These are phyloP conservation scores for Heteromyza rotundicornis DNA, from an alignment of 2,888 invertebrate species.

Conservation along the genomic window DNA sequence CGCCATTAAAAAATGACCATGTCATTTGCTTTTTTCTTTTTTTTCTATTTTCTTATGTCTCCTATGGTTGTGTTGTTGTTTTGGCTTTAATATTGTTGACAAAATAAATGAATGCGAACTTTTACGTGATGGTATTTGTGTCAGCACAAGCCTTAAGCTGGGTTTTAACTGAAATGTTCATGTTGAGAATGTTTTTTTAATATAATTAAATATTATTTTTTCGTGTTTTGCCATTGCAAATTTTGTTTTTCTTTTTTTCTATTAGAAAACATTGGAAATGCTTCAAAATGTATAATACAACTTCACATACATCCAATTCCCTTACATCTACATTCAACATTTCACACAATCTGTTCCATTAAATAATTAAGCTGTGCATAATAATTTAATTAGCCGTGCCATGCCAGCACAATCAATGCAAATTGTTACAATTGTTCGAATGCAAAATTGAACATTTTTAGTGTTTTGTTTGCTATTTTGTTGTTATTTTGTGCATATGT, in stretches of 20 bases:
- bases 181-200: no score
- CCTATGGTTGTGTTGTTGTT: background rate
- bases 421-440: background rate
- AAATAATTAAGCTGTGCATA: background rate
- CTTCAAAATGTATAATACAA: no score
- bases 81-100: background rate
- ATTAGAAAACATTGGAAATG: no score
- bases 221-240: no score
- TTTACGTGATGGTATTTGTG: background rate
- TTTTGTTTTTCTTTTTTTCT: no score
- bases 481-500: background rate
- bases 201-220: no score
- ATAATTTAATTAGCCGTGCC: background rate
- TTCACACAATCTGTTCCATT: conserved; percentile 1
- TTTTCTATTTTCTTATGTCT: background rate
- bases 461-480: background rate
- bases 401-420: background rate
- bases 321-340: background rate
- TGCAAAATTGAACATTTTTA: background rate
- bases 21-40: background rate
- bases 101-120: background rate
- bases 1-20: no score
- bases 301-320: background rate
- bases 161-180: no score
- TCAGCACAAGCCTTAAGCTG: no score